Evolutionary conservation across 2,797 vertebrate species (phyloP), one percentile per base, ranked within the genome.

Genomic region (Myotis myotis): DNA sequence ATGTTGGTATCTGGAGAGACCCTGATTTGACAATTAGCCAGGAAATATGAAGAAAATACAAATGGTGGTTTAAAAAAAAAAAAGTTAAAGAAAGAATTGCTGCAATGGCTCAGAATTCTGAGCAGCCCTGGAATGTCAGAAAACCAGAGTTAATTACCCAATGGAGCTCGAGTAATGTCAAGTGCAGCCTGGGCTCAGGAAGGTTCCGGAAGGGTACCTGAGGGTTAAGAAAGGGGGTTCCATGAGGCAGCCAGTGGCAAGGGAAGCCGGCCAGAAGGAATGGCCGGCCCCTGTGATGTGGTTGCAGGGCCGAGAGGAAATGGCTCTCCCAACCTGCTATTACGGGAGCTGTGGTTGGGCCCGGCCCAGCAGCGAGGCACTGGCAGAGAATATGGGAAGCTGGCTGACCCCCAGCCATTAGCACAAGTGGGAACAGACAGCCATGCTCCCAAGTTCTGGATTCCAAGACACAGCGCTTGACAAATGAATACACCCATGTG

Each of bases 211-310:
- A 96, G 79, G 53, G 57, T 76, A 33, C 72, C 22, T 81, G 55
- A 96, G 91, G 81, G 78, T 25, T 41, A 94, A 28, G 81, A 81
- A 60, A 75, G 57, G 68, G 47, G 95, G 62, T 23, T 80, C 62
- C 80, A 36, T 5, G 20, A 91, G 93, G n/a, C 74, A 51, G 53
- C 72, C 75, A 57, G 75, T 4, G 75, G 90, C n/a, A 8, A 57
- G 41, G 82, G 93, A 94, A 91, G 68, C 70, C 28, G 68, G 91
- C 95, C 94, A 82, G 94, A n/a, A 76, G 38, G 38, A 6, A 25
- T 23, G 87, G 74, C 62, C 76, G 75, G 68, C n/a, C 15, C 15
- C 93, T 95, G 71, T 89, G 91, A 95, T 94, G 95, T 95, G 97
- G 93, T 88, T 41, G 30, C 55, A n/a, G 55, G 62, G 64, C 93